These are phyloP conservation scores for Hypercompe scribonia DNA, from an alignment of 2,888 invertebrate genomes.

Conservation along the genomic window DNA sequence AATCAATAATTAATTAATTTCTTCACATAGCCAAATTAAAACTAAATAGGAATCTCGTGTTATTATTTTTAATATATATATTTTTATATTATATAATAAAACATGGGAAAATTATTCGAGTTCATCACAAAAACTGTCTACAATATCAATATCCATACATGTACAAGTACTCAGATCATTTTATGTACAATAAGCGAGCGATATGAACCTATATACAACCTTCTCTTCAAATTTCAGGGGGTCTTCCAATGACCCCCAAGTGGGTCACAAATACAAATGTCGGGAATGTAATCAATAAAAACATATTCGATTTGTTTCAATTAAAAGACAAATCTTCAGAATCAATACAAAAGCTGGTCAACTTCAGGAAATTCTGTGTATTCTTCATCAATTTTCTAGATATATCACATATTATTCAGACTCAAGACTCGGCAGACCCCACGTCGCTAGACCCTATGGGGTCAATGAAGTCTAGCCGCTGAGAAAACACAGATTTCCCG, in stretches of 20 bases:
- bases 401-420: slow-evolving; percentile 1
- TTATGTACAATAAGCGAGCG: slow-evolving; percentile 15
- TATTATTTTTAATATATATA: not conserved
- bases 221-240: not conserved
- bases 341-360: not conserved
- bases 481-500: slow-evolving; percentile 6
- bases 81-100: not conserved
- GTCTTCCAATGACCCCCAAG: not conserved
- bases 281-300: not conserved
- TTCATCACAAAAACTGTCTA: slow-evolving; percentile 10
- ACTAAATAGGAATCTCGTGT: not conserved
- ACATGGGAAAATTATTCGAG: not conserved
- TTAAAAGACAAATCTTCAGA: not conserved
- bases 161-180: slow-evolving; percentile 11
- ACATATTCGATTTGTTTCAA: not conserved
- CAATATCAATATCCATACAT: slow-evolving; percentile 12
- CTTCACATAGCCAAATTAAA: slow-evolving; percentile 4
- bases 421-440: slow-evolving; percentile 5
- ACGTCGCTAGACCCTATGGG: not conserved
- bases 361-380: slow-evolving; percentile 1
- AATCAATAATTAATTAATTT: not conserved
- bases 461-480: slow-evolving; percentile 4
- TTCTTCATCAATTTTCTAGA: not conserved
- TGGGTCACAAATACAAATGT: not conserved
- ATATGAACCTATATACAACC: slow-evolving; percentile 6